Conservation (phyloP, 1,140 invertebrate genomes). For the Rhopalosiphum maidis region DNA sequence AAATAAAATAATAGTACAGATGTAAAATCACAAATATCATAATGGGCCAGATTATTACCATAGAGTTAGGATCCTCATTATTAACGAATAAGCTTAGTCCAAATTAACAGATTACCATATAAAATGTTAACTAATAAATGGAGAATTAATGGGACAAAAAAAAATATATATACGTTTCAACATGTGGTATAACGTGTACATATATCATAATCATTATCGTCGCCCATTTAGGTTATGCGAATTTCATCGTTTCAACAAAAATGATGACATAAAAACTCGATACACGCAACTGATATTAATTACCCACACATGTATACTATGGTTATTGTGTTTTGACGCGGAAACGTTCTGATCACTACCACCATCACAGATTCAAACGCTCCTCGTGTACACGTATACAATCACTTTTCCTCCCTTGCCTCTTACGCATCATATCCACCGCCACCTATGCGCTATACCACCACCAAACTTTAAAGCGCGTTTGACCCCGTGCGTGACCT, state of each 20-base stretch:
- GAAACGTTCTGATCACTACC: neutral
- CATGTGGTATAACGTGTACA: neutral
- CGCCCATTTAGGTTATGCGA: neutral
- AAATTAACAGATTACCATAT: neutral
- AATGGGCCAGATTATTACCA: neutral
- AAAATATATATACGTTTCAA: neutral
- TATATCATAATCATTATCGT: neutral
- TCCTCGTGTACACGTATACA: neutral
- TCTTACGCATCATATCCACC: neutral
- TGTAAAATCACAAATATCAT: neutral
- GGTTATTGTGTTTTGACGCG: neutral
- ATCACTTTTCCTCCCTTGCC: neutral
- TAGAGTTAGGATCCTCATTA: neutral
- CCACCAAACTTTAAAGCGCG: neutral
- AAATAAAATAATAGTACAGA: neutral
- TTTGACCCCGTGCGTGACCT: constrained; percentile 50
- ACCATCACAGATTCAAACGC: no score
- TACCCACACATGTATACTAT: neutral
- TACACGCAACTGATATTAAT: neutral
- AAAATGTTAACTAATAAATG: neutral
- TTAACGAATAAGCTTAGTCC: neutral
- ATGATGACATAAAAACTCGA: neutral
- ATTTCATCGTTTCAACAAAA: neutral
- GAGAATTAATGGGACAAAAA: neutral
- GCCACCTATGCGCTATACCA: no score